Conservation (phyloP, 2,888 invertebrate species). For the Heliconius sara region DNA sequence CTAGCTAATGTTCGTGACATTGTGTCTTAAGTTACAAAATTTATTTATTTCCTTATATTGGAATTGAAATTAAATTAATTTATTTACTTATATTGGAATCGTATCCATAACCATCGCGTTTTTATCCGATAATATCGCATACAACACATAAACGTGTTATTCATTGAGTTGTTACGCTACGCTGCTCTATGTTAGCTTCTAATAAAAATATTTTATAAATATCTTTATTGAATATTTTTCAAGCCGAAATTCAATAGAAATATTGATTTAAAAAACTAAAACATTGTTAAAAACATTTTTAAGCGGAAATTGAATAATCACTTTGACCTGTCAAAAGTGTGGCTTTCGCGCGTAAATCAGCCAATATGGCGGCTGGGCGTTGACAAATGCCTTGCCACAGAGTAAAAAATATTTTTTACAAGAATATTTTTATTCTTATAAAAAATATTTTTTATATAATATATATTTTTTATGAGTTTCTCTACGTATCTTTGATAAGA, state of each 20-base stretch:
- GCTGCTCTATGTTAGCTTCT: no score
- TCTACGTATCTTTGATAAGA: not conserved
- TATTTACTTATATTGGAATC: not conserved
- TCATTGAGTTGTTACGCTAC: no score
- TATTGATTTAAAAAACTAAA: slow-evolving; percentile 23
- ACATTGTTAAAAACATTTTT: slow-evolving; percentile 13
- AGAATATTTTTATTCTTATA: not conserved
- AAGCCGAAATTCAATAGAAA: not conserved
- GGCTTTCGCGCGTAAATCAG: slow-evolving; percentile 49
- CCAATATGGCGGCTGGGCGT: slow-evolving; percentile 38
- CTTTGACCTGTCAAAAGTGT: slow-evolving; percentile 41
- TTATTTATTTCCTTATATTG: not conserved
- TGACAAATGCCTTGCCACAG: slow-evolving; percentile 44
- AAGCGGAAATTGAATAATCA: slow-evolving; percentile 33
- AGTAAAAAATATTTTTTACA: slow-evolving; percentile 16
- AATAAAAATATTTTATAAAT: no score
- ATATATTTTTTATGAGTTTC: not conserved
- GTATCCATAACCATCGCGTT: not conserved
- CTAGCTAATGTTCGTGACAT: not conserved
- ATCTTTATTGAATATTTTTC: not conserved
- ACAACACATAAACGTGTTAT: no score
- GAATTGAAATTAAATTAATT: not conserved
- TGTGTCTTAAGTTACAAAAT: not conserved
- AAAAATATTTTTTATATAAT: not conserved
- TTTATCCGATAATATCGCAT: no score